Evolutionary conservation across 2,797 vertebrate species (phyloP), one percentile per base, ranked within the genome.

Genomic region (Coilia nasus): DNA sequence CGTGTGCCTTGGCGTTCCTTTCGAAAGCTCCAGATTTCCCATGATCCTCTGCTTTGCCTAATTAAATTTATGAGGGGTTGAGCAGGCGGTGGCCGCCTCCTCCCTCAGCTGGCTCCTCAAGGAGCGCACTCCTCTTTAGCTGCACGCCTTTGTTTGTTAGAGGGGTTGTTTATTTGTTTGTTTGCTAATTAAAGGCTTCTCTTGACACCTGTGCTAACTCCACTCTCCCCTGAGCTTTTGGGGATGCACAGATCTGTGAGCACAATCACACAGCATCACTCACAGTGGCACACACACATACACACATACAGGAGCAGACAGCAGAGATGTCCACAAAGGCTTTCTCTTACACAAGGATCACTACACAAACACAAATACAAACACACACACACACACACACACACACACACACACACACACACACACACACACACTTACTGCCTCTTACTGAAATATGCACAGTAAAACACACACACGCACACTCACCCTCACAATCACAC

Each of bases 151-250:
- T 84, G 82, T 28, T 87, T 83, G 82, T 23, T 78, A 10, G 35
- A 78, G 71, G 71, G 17, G 21, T 41, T 21, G 17, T 88, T 64
- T 92, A 90, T 91, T 92, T 93, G 91, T 95, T 94, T 94, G 93
- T 94, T 94, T 94, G 89, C 91, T 95, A 94, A 95, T 95, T 95
- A 93, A 91, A 88, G 85, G 89, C 88, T 92, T 92, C 92, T 90
- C 85, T 89, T 95, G 94, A 95, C 94, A 95, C 94, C 94, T 94
- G 92, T 89, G 92, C 89, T 87, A 88, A 90, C 90, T 89, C 89
- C 83, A 81, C 82, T 83, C 88, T 92, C 89, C 89, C 89, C 87
- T 88, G 90, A 89, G 90, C 82, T 88, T 81, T 86, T 78, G 19
- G 89, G 91, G 89, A 92, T 88, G 87, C 86, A 83, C 87, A 91